Evolutionary conservation across 2,797 vertebrate species (phyloP), one percentile per base, ranked within the genome.

Genomic region (Gephyroberyx darwinii): DNA sequence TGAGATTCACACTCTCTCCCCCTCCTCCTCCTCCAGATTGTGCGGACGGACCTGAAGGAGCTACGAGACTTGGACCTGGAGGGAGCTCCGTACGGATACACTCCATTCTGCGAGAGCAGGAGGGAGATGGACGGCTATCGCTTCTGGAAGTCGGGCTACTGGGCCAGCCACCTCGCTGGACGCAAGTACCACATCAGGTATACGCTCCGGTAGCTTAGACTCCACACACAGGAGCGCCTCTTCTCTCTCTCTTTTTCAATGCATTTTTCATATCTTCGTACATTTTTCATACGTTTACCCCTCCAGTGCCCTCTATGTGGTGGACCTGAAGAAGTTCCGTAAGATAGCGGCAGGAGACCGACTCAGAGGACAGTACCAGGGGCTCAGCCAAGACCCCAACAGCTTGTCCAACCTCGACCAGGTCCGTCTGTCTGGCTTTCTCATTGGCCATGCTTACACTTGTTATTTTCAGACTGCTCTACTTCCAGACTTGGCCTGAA

Each of bases 141-240:
- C 69, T 99, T 99, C 93, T 99, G 98, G 98, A 99, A 96, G 75
- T 97, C 97, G 0, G 98, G 98, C 1, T 99, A 99, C 90, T 99
- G 97, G 98, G 97, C 98, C 60, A 98, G 96, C 79, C 98, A 99
- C 80, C 93, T 99, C 71, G 96, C 96, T 5, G 97, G 97, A 10
- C 94, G 98, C 57, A 98, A 96, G 89, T 99, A 99, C 85, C 98
- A 99, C 74, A 99, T 99, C 93, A 99, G 98, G 98, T 98, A 2
- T 9, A 43, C 55, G 8, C 17, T 10, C 19, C 8, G 37, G 43
- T 2, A 8, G 8, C 37, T 51, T 3, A 48, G 30, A 14, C 33
- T 35, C 33, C 33, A 41, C 2, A 48, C 26, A 20, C 48, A 35
- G 20, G 43, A 31, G 8, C 13, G 0, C 8, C 4, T n/a, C 31